phyloP scores from a whole-genome alignment of 2,888 invertebrate genomes.

The Eupithecia inturbata region DNA sequence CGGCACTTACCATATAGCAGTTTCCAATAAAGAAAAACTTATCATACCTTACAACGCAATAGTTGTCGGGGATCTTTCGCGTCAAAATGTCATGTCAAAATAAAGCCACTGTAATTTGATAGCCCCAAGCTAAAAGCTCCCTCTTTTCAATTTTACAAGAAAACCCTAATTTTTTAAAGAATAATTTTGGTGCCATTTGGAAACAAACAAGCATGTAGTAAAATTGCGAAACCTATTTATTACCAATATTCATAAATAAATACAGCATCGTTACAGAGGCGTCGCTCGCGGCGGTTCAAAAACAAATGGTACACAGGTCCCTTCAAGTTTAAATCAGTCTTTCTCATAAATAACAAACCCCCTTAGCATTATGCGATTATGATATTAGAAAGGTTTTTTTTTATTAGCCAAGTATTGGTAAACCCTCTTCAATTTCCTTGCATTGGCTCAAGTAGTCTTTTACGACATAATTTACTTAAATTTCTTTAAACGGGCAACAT shows the following conservation, averaged over 20 bases:
- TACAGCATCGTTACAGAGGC: neutral
- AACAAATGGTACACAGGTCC: neutral
- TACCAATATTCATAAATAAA: neutral
- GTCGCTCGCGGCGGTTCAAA: too few species aligned
- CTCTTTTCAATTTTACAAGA: too few species aligned
- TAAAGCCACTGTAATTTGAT: neutral
- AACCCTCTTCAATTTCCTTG: neutral
- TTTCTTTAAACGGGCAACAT: constrained; percentile 22
- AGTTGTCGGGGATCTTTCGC: too few species aligned
- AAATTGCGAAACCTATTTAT: neutral
- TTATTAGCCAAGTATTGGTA: neutral
- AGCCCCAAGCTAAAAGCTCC: too few species aligned
- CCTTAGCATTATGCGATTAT: neutral
- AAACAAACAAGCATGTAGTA: neutral
- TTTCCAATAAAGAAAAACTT: neutral
- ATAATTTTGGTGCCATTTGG: neutral
- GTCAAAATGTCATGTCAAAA: neutral
- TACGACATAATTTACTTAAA: constrained; percentile 17
- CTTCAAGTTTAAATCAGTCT: neutral
- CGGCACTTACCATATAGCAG: too few species aligned
- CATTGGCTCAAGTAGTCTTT: neutral
- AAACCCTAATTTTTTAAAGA: too few species aligned
- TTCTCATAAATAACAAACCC: neutral
- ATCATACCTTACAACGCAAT: neutral
- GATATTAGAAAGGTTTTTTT: neutral